Evolutionary conservation across 2,113 vertebrate genomes (phyloP).

Genomic region (Planiliza haematocheilus): DNA sequence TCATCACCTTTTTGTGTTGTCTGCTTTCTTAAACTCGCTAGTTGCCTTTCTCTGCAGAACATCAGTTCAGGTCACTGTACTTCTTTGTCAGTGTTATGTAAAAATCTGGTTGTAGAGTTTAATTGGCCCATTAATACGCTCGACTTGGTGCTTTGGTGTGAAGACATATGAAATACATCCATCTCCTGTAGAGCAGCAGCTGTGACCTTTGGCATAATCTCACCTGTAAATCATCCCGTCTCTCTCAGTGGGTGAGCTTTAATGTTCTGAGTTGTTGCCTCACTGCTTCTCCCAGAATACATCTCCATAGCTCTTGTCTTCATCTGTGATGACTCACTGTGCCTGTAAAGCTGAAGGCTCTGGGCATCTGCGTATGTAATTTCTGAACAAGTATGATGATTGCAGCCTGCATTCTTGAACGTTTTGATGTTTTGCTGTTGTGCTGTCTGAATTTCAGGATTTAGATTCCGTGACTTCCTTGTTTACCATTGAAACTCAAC

Average conservation of each 20-base stretch:
- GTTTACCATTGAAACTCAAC: neutral
- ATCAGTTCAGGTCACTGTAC: constrained; percentile 28
- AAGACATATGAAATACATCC: constrained; percentile 12
- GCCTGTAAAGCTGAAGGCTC: constrained; percentile 17
- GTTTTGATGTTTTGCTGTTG: constrained; percentile 1
- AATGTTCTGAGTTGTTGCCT: constrained; percentile 12
- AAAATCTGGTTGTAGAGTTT: constrained; percentile 36
- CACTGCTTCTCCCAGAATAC: constrained; percentile 10
- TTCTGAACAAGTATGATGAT: constrained; percentile 20
- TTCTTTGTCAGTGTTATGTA: constrained; percentile 46
- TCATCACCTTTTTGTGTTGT: constrained; percentile 14
- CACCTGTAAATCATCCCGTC: constrained; percentile 21
- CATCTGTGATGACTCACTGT: constrained; percentile 43
- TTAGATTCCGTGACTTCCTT: constrained; percentile 6
- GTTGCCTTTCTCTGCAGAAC: constrained; percentile 25
- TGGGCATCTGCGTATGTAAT: constrained; percentile 50
- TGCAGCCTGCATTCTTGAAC: constrained; percentile 14
- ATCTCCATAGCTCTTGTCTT: constrained; percentile 2
- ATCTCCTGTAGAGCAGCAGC: constrained; percentile 19
- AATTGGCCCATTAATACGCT: constrained; percentile 30
- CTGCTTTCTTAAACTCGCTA: neutral
- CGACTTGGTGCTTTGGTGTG: constrained; percentile 22
- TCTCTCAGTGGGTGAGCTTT: constrained; percentile 7
- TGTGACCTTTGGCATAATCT: constrained; percentile 37
- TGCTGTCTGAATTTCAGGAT: constrained; percentile 1